These are phyloP conservation scores for Tricholaema leucomelas DNA, from an alignment of 2,113 vertebrate species.

Conservation along the genomic window DNA sequence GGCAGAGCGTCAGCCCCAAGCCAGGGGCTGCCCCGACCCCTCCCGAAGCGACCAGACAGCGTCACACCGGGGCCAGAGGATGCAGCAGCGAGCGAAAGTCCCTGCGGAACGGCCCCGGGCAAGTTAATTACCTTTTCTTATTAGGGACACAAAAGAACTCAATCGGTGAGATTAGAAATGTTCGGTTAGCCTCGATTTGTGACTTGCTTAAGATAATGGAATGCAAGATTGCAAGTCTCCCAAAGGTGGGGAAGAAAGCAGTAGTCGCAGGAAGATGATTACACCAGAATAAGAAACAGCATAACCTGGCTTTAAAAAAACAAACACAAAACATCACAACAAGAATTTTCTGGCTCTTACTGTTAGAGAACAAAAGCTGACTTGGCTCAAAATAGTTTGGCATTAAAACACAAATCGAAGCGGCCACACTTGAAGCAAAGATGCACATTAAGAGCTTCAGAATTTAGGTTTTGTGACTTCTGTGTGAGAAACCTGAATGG, in stretches of 20 bases:
- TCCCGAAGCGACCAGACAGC: not conserved
- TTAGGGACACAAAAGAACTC: not conserved
- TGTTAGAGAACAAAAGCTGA: not conserved
- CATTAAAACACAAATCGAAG: not conserved
- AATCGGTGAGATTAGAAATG: rapidly evolving
- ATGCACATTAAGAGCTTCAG: not conserved
- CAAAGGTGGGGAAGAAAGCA: too few relatives aligned
- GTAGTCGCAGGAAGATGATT: not conserved
- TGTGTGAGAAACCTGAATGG: not conserved
- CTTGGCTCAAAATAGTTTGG: not conserved
- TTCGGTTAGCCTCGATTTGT: rapidly evolving
- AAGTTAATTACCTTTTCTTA: too few relatives aligned
- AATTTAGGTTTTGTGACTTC: rapidly evolving
- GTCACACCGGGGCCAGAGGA: not conserved
- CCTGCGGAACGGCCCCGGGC: too few relatives aligned
- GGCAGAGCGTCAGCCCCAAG: not conserved
- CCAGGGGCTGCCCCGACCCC: not conserved
- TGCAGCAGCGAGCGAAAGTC: not conserved
- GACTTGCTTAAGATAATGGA: rapidly evolving
- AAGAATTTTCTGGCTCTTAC: not conserved
- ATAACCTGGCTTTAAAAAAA: not conserved
- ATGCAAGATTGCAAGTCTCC: not conserved
- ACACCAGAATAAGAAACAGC: too few relatives aligned
- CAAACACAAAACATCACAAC: rapidly evolving
- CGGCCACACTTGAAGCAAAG: rapidly evolving